A percentile compares a stretch with the other conserved stretches of the same genome.
Evolutionary conservation across 1,140 invertebrate genomes (phyloP).

Genomic region (Calephelis nemesis): DNA sequence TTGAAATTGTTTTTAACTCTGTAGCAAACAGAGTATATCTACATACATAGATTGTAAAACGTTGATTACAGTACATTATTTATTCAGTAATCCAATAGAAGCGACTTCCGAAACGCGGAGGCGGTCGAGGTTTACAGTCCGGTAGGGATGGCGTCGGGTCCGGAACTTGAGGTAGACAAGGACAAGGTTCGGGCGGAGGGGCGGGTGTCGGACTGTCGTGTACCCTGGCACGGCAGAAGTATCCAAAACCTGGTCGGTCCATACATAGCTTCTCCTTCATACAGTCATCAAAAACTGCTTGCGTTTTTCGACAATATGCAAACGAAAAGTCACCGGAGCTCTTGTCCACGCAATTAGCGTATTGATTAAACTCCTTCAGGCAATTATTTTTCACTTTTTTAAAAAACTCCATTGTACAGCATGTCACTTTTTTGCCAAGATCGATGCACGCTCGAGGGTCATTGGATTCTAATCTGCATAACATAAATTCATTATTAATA

Average conservation of each 20-base stretch:
- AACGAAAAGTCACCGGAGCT: conserved; percentile 84
- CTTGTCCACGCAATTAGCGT: conserved; percentile 93
- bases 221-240: conserved; percentile 89
- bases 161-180: conserved; percentile 54
- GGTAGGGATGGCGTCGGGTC: conserved; percentile 84
- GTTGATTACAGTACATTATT: not conserved
- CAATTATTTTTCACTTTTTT: conserved; percentile 91
- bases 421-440: conserved; percentile 94
- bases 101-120: conserved; percentile 82
- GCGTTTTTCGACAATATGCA: conserved; percentile 89
- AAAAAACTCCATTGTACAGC: conserved; percentile 93
- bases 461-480: conserved; percentile 89
- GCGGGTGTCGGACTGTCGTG: conserved; percentile 82
- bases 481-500: conserved; percentile 96
- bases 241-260: conserved; percentile 90
- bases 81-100: conserved; percentile 67
- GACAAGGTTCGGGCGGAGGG: conserved; percentile 78
- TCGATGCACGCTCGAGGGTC: conserved; percentile 93
- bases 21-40: too few species aligned
- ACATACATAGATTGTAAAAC: not conserved
- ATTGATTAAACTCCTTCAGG: conserved; percentile 89
- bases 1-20: too few species aligned
- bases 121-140: conserved; percentile 79
- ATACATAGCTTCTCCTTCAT: conserved; percentile 90
- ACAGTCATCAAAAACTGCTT: conserved; percentile 92